Evolutionary conservation across 2,113 vertebrate species (phyloP).

Genomic region (Buteo buteo): DNA sequence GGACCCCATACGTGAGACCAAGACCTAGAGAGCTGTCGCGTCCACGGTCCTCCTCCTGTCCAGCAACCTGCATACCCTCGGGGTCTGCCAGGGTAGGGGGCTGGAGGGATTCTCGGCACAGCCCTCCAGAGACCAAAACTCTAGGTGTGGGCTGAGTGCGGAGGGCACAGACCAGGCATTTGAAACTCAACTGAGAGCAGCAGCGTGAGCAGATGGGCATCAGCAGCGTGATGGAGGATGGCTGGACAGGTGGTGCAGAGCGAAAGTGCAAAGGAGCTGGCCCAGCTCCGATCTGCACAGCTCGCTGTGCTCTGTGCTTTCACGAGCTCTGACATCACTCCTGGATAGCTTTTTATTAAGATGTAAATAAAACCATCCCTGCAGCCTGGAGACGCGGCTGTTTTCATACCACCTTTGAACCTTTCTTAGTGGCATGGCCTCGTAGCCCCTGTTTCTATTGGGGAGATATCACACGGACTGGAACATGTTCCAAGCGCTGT

Average conservation of each 20-base stretch:
- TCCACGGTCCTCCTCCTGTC: not conserved
- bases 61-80: not conserved
- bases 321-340: not conserved
- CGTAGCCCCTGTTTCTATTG: not conserved
- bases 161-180: not conserved
- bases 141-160: not conserved
- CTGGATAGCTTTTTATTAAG: not conserved
- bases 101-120: not conserved
- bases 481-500: not conserved
- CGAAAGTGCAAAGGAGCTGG: not conserved
- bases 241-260: not conserved
- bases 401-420: not conserved
- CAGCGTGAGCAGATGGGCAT: not conserved
- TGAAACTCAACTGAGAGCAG: not conserved
- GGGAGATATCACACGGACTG: not conserved
- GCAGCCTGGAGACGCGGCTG: accelerated
- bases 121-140: not conserved
- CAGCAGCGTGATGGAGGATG: not conserved
- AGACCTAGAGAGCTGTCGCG: not conserved
- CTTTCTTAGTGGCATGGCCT: not conserved
- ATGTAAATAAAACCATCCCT: not conserved
- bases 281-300: not conserved
- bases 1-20: not conserved
- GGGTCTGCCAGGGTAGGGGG: too few relatives aligned
- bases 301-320: not conserved